Evolutionary conservation across 2,797 vertebrate genomes (phyloP), one percentile per base, ranked within the genome.

Genomic region (Vespertilio murinus): DNA sequence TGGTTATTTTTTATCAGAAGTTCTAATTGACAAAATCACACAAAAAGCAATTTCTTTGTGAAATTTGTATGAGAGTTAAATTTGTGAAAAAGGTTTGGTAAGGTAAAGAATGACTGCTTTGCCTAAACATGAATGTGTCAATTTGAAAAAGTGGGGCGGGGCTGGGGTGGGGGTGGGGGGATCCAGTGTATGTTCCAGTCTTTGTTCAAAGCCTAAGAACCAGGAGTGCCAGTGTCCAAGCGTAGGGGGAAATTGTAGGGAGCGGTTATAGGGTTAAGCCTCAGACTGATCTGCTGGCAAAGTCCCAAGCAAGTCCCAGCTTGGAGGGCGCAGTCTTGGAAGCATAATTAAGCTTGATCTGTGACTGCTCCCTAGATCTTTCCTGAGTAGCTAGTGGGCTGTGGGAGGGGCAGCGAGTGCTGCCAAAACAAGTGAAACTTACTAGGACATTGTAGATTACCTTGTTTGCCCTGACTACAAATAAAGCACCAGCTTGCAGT

Each of bases 21-120:
- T 8, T n/a, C n/a, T 81, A 20, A 18, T n/a, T 54, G 23, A 81
- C 33, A 49, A 65, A 71, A 35, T 2, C 3, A 59, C 23, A 22
- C 38, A 82, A 7, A 67, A 5, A 90, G 1, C 6, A 74, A 40
- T 52, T 59, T 61, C 13, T 77, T 42, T 88, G 47, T 52, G 13
- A 82, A 81, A 79, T 9, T 84, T 89, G 10, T 61, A 49, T 74
- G 70, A 42, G 64, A 40, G 64, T 67, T 89, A 67, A 77, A 78
- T 70, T 88, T 71, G 70, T 28, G 28, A 56, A 73, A 74, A 18
- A 67, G 4, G 17, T 0, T 40, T 92, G 23, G 18, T 40, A 59
- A 56, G 1, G 17, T 85, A 56, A 17, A 78, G 1, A 3, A 59
- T 74, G 12, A 30, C 22, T 74, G 8, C 28, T 65, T 93, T 20